A percentile compares a stretch with the other conserved stretches of the same genome.
These are phyloP conservation scores for Sialis lutaria DNA, from an alignment of 2,888 invertebrate species.

Conservation along the genomic window DNA sequence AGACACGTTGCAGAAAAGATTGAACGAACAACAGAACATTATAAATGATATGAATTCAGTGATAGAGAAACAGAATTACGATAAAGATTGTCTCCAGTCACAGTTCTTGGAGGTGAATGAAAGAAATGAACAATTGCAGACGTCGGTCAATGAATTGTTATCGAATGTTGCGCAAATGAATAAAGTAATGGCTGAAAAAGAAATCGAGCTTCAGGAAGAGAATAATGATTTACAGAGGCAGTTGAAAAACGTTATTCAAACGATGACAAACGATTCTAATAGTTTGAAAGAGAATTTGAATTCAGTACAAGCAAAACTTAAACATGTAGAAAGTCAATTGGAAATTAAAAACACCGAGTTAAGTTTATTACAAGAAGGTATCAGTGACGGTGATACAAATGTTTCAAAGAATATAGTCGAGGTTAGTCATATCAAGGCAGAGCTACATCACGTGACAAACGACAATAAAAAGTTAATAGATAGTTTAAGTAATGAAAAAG, in stretches of 20 bases:
- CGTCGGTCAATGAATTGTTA: constrained; percentile 22
- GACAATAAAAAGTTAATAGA: constrained; percentile 31
- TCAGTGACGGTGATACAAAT: constrained; percentile 26
- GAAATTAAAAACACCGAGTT: constrained; percentile 24
- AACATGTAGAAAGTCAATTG: constrained; percentile 11
- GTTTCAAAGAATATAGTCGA: constrained; percentile 32
- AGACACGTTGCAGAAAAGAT: constrained; percentile 44
- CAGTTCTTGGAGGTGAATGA: constrained; percentile 22
- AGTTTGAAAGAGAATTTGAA: constrained; percentile 19
- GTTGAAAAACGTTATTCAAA: constrained; percentile 18
- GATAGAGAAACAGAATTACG: constrained; percentile 32
- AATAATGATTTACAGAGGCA: constrained; percentile 23
- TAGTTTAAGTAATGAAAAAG: constrained; percentile 26
- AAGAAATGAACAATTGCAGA: constrained; percentile 22
- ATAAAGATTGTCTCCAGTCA: constrained; percentile 32
- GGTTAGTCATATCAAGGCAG: constrained; percentile 37
- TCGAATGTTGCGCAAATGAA: constrained; percentile 22
- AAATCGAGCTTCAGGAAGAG: constrained; percentile 23
- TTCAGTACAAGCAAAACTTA: background rate
- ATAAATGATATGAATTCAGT: constrained; percentile 32
- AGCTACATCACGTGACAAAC: constrained; percentile 32
- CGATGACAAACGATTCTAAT: constrained; percentile 21
- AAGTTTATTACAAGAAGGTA: constrained; percentile 28
- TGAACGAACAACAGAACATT: constrained; percentile 43
- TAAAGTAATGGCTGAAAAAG: constrained; percentile 25